Percentiles rank a stretch among this genome's conserved stretches.
These are phyloP conservation scores for Cantharis rufa DNA, from an alignment of 2,888 invertebrate genomes.

Conservation along the genomic window DNA sequence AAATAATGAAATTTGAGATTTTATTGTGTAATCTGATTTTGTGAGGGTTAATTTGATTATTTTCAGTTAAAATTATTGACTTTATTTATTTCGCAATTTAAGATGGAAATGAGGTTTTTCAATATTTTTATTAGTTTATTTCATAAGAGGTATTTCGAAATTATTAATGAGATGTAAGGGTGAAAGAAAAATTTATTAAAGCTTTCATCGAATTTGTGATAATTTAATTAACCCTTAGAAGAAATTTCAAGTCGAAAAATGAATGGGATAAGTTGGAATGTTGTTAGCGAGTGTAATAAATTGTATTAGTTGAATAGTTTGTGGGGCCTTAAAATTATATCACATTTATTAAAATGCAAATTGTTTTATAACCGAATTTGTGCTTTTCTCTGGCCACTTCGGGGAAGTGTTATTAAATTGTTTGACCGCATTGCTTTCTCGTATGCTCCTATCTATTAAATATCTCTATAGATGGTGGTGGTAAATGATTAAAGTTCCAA, in stretches of 20 bases:
- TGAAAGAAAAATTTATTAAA: not conserved
- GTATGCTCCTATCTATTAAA: constrained; percentile 1
- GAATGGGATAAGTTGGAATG: not conserved
- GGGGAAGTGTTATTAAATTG: constrained; percentile 15
- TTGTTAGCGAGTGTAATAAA: not conserved
- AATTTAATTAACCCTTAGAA: not conserved
- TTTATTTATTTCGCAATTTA: not conserved
- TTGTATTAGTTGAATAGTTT: not conserved
- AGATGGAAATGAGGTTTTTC: not conserved
- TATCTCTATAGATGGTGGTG: constrained; percentile 6
- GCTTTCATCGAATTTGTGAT: not conserved
- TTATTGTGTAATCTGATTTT: constrained; percentile 2
- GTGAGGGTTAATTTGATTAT: not conserved
- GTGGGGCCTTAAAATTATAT: not conserved
- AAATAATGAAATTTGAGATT: constrained; percentile 3
- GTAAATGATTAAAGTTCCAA: constrained; percentile 15
- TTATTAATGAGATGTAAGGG: not conserved
- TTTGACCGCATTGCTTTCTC: constrained; percentile 9
- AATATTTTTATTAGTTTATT: not conserved
- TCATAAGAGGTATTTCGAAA: not conserved
- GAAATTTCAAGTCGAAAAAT: not conserved
- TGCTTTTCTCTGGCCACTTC: constrained; percentile 8
- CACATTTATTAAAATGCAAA: not conserved
- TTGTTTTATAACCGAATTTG: constrained; percentile 6
- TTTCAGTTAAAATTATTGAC: not conserved